phyloP scores from a whole-genome alignment of 2,113 vertebrate genomes.

The Atrichornis clamosus region DNA sequence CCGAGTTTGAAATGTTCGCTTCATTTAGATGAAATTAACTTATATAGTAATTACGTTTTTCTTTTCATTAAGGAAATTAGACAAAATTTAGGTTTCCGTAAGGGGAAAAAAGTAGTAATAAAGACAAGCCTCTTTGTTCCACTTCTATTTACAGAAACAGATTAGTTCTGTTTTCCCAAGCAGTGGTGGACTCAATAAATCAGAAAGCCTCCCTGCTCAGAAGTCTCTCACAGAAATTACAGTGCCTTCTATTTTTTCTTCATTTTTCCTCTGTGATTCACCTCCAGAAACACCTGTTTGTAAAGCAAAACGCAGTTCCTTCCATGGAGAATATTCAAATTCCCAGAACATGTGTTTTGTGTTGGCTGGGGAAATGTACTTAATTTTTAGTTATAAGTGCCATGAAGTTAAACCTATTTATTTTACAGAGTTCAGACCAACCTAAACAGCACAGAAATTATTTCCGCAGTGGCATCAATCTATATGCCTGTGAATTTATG shows the following conservation, averaged over 20 bases:
- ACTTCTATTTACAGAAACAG: neutral
- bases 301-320: neutral
- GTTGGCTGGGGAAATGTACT: neutral
- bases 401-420: neutral
- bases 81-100: neutral
- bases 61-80: neutral
- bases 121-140: neutral
- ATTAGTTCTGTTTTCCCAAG: neutral
- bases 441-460: neutral
- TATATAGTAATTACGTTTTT: neutral
- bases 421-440: neutral
- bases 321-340: neutral
- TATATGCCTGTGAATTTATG: fast-evolving
- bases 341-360: neutral
- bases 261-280: neutral
- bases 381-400: neutral
- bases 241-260: neutral
- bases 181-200: neutral
- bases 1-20: neutral
- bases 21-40: neutral
- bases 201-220: neutral
- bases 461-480: neutral
- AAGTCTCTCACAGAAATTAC: neutral
- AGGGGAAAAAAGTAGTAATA: neutral
- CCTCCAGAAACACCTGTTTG: neutral